These are phyloP conservation scores for Oreortyx pictus DNA, from an alignment of 2,797 vertebrate genomes.

Conservation along the genomic window DNA sequence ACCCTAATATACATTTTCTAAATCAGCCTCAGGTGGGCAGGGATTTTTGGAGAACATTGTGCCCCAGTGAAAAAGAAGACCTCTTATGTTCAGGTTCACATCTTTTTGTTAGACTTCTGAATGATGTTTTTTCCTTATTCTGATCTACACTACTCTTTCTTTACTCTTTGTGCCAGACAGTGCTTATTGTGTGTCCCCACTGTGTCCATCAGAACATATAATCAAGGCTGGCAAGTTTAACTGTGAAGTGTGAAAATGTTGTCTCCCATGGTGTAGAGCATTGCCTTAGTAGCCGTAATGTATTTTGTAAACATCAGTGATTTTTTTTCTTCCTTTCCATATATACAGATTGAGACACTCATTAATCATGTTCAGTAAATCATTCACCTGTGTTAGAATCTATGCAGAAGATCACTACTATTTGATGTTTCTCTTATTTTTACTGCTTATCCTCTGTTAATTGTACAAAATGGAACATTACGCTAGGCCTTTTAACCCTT, in stretches of 20 bases:
- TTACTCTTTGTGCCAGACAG: background rate
- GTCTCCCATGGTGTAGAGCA: background rate
- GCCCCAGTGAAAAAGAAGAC: background rate
- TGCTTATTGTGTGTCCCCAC: background rate
- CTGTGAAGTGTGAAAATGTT: background rate
- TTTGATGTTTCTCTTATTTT: background rate
- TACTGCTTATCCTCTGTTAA: background rate
- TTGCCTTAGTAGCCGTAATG: background rate
- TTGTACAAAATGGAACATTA: background rate
- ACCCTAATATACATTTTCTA: background rate
- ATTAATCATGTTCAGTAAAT: conserved; percentile 10
- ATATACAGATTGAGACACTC: background rate
- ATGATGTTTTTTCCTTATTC: background rate
- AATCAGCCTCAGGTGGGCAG: background rate
- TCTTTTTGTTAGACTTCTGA: background rate
- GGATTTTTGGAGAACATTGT: background rate
- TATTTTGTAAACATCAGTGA: background rate
- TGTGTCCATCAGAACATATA: background rate
- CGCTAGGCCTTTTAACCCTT: background rate
- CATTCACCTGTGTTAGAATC: background rate
- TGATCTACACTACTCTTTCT: background rate
- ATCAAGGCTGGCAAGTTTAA: background rate
- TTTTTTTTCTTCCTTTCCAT: background rate
- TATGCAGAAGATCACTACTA: background rate
- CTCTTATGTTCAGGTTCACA: background rate